Base-by-base conservation (phyloP, 2,888 invertebrate genomes). In the Himalopsyche anomala region DNA sequence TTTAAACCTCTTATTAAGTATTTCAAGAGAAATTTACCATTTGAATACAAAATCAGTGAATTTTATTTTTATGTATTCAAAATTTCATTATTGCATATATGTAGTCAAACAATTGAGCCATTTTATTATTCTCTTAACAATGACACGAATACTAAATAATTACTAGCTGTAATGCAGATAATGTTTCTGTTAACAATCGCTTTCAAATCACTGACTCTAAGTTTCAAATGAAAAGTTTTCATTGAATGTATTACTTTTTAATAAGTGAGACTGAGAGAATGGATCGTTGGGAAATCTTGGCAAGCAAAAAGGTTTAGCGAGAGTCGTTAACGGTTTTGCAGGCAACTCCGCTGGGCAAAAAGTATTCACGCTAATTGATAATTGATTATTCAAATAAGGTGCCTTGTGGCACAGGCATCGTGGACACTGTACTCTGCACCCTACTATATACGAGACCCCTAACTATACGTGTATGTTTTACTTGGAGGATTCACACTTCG, bases 351-450 rank as follows among this genome's bases (percentile, higher is more conserved):
- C 42, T 28, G 51, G 45, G 51, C 84, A 84, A 79, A 79, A 84
- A 84, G 51, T 42, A 62, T 51, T 51, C 84, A 79, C 62, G 62
- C 84, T 74, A 84, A 84, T 84, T 84, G 80, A 84, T 84, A 84
- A 84, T 84, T 84, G 84, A 84, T 84, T 84, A 84, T 84, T 84
- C 84, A 74, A 84, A 84, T 84, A 79, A 84, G 80, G 51, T 45
- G 74, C 28, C 83, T 17, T n/a, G 40, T 80, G 62, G 19, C 28
- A 62, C 62, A 19, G 62, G 56, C 56, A 56, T 19, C 56, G 56
- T 56, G 56, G 62, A 62, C 62, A 62, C 28, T 62, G 62, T 62
- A 19, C 62, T 62, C 51, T 62, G 19, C 62, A 62, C 15, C 4
- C n/a, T 56, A 56, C 56, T n/a, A 56, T 62, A 19, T 62, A 62